phyloP scores from a whole-genome alignment of 2,797 vertebrate genomes.

The Macroramphosus scolopax region DNA sequence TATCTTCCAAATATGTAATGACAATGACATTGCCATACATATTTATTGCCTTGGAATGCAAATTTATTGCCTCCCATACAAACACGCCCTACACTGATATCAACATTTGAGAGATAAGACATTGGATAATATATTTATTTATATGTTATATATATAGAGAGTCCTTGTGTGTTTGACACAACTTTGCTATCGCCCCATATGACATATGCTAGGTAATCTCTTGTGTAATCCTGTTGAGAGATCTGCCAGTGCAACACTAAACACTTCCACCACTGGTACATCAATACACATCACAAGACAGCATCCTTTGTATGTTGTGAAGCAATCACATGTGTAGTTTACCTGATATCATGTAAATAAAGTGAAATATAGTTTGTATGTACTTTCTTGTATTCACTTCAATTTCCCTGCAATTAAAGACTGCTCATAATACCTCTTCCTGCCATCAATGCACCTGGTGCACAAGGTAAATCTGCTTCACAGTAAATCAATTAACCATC shows the following conservation, averaged over 20 bases:
- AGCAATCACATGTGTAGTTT: background rate
- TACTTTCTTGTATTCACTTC: background rate
- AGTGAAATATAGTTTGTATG: background rate
- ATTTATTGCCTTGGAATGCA: too few species aligned
- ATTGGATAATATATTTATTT: constrained; percentile 6
- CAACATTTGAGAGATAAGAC: background rate
- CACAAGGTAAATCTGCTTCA: too few species aligned
- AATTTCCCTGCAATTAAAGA: too few species aligned
- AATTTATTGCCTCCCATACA: too few species aligned
- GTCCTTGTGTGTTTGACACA: constrained; percentile 7
- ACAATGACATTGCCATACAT: too few species aligned
- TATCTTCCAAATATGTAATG: too few species aligned
- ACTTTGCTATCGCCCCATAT: constrained; percentile 31
- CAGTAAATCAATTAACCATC: background rate
- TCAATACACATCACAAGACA: constrained; percentile 7
- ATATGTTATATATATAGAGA: too few species aligned
- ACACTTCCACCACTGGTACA: background rate
- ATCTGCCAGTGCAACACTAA: constrained; percentile 7
- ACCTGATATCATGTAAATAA: background rate
- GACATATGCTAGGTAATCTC: constrained; percentile 33
- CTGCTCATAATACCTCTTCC: too few species aligned
- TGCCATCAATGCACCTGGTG: too few species aligned
- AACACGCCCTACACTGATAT: background rate
- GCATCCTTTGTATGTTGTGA: background rate
- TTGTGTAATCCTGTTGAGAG: constrained; percentile 28